Conservation (phyloP, 53 echinoderm and acorn worm genomes). For the Echinometra lucunter region DNA sequence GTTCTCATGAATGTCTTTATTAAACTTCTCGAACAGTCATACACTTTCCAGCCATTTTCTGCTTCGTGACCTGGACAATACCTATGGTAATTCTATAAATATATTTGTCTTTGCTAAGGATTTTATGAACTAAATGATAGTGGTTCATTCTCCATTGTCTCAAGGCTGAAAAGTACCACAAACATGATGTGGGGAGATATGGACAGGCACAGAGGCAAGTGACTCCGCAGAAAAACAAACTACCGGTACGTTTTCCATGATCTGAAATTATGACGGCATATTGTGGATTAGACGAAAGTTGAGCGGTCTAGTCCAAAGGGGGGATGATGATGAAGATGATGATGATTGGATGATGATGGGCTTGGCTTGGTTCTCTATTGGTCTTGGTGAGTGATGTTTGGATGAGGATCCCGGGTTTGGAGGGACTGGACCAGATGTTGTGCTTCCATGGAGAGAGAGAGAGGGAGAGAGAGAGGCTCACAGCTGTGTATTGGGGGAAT, state of each 20-base stretch:
- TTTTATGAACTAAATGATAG: background rate
- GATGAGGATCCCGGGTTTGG: background rate
- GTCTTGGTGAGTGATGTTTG: constrained; percentile 58
- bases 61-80: background rate
- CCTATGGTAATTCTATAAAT: background rate
- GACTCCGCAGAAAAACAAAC: background rate
- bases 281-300: constrained; percentile 24
- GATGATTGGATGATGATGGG: constrained; percentile 33
- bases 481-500: constrained; percentile 28
- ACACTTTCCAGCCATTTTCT: background rate
- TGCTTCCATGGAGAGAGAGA: background rate
- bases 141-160: background rate
- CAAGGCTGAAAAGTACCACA: background rate
- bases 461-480: background rate
- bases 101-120: background rate
- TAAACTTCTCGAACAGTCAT: background rate
- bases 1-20: background rate
- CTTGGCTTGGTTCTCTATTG: constrained; percentile 43
- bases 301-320: constrained; percentile 4
- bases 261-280: constrained; percentile 43
- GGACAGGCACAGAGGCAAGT: background rate
- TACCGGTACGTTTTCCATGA: background rate
- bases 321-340: constrained; percentile 38
- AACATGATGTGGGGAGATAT: background rate
- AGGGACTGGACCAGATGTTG: constrained; percentile 41